Evolutionary conservation across 2,888 invertebrate species (phyloP), one percentile per base, ranked within the genome.

Genomic region (Drosophila kokeensis): DNA sequence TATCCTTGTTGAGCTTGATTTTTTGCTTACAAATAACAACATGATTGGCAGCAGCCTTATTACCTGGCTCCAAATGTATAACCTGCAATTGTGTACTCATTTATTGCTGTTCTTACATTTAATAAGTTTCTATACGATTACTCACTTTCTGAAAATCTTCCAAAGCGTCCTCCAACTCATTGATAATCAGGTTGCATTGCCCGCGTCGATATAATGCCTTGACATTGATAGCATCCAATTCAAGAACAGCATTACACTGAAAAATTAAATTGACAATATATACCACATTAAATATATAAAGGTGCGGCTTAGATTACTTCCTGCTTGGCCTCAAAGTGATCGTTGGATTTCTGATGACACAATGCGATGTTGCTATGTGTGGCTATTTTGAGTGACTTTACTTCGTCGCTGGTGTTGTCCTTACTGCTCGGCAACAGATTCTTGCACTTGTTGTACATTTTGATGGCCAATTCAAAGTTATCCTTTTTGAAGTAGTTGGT

Each of bases 181-280:
- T 96, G 10, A 97, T 92, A 0, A 94, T 95, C 59, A 97, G 92
- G 78, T 95, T 93, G 0, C 98, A 98, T 94, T 96, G 96, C 0
- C 98, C 99, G 80, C 97, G 94, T 82, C 99, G 94, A 93, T 98
- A 99, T 34, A 97, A 94, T 0, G 97, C 99, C 93, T 99, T 99
- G 15, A 97, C 96, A 92, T 97, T 98, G 30, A 94, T 94, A 0
- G 95, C 93, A 87, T 97, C 97, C 1, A 96, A 83, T 64, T 95
- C 95, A 6, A 99, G 93, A 0, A 96, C 98, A 83, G 96, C 95
- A 53, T 95, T 95, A 52, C 98, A 93, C 92, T 93, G n/a, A 32
- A 54, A 32, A 48, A 40, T 3, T 1, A n/a, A 40, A 48, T 15
- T n/a, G 5, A n/a, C 49, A 50, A 40, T 50, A 24, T 18, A 21